Conservation (phyloP, 1,140 invertebrate species). For the Bilobella aurantiaca region DNA sequence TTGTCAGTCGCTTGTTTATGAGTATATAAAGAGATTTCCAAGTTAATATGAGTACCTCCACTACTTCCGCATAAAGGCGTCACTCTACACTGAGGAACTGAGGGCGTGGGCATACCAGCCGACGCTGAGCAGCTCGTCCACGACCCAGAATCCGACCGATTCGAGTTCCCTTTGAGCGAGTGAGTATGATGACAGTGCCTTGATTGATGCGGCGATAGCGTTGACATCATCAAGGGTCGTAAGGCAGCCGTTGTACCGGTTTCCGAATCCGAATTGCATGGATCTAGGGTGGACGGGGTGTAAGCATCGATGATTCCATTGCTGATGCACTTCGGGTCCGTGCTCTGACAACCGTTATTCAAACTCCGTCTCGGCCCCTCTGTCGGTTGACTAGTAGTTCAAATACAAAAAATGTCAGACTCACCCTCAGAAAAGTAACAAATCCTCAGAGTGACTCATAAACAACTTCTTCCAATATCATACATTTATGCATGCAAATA, state of each 20-base stretch:
- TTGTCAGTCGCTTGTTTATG: too few relatives aligned
- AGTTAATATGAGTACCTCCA: too few relatives aligned
- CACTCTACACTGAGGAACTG: constrained; percentile 41
- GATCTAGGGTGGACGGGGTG: constrained; percentile 29
- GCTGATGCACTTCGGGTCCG: constrained; percentile 31
- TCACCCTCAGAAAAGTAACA: too few relatives aligned
- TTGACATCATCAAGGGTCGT: constrained; percentile 31
- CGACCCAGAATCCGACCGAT: constrained; percentile 42
- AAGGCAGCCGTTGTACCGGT: not conserved
- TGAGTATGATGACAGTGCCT: constrained; percentile 14
- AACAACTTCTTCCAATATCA: too few relatives aligned
- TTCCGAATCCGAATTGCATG: constrained; percentile 32
- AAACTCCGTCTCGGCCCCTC: constrained; percentile 8
- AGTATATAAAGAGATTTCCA: too few relatives aligned
- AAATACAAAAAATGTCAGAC: too few relatives aligned
- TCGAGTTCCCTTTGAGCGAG: too few relatives aligned
- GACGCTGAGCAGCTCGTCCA: constrained; percentile 40
- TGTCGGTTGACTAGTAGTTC: constrained; percentile 13
- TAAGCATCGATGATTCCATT: constrained; percentile 33
- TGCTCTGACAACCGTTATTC: not conserved
- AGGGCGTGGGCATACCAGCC: constrained; percentile 37
- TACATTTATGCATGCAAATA: too few relatives aligned
- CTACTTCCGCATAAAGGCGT: constrained; percentile 36
- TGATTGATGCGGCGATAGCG: constrained; percentile 22
- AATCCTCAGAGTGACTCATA: too few relatives aligned